phyloP scores from a whole-genome alignment of 1,140 invertebrate species.

The Triops longicaudatus region DNA sequence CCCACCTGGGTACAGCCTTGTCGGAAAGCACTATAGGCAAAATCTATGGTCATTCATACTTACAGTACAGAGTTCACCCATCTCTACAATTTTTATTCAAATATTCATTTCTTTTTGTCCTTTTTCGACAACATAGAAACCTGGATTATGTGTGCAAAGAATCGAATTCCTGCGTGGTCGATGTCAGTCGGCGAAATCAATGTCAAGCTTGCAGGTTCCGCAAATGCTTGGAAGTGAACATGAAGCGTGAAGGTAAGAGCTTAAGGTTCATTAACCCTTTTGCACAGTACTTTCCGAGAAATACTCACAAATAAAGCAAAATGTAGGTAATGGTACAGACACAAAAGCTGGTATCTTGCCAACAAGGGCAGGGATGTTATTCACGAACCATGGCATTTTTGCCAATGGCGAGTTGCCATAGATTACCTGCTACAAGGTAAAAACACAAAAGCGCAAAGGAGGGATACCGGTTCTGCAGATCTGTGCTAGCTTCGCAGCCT shows the following conservation, averaged over 20 bases:
- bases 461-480: slow-evolving; percentile 6
- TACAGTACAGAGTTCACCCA: no score
- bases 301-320: background rate
- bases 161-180: slow-evolving; percentile 75
- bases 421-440: background rate
- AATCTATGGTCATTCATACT: no score
- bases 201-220: slow-evolving; percentile 90
- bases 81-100: no score
- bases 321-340: background rate
- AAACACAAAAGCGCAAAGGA: background rate
- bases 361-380: background rate
- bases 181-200: slow-evolving; percentile 84
- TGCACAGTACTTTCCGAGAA: background rate
- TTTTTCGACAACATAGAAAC: slow-evolving; percentile 49
- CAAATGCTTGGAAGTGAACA: slow-evolving; percentile 85
- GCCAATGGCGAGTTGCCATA: background rate
- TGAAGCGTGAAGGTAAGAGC: slow-evolving; percentile 85
- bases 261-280: background rate
- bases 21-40: no score
- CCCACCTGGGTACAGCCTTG: no score
- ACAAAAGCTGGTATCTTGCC: background rate
- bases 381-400: background rate
- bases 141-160: slow-evolving; percentile 91
- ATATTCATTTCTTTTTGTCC: no score
- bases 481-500: background rate